Base-by-base conservation (phyloP, 2,888 invertebrate species). In the Drosophila paucipuncta region DNA sequence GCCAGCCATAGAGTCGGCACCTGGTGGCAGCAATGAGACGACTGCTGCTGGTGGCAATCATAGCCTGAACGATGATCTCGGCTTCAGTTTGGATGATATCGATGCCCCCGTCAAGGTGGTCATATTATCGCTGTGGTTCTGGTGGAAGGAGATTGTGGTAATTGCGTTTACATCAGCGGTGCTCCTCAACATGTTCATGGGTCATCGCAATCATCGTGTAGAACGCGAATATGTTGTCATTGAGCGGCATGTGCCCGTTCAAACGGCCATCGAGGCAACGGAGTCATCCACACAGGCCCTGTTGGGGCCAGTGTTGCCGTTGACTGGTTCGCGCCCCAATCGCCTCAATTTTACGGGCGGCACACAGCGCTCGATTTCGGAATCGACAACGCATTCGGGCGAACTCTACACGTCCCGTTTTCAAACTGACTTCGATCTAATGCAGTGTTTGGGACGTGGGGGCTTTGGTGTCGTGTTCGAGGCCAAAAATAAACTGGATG, bases 401-500 rank as follows among this genome's bases (percentile, higher is more conserved):
- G 84, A 94, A 79, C 74, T 91, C 62, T 93, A 92, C 73, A 82
- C 88, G 78, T 96, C 94, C 78, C 95, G 98, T 54, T 99, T 97
- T 92, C 94, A 96, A 76, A 95, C 95, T 1, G 99, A 99, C 92
- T 99, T 98, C 93, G 96, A 97, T 55, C 95, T 97, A 33, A 94
- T 98, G 37, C 94, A 96, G 74, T 97, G 97, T 81, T 94, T 98
- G 22, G 98, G 98, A 0, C 95, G 95, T 83, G 99, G 99, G 28
- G 99, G 99, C 0, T 99, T 99, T 93, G 99, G 99, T 0, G 96
- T 99, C 3, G 99, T 99, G 0, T 99, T 99, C 92, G 97, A 99
- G 92, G 98, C 97, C 0, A 96, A 95, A 91, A 98, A 99, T 92
- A 98, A 97, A 92, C 96, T 99, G 67, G 99, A 99, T 92, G 98